Conservation (phyloP, 1,140 invertebrate species). For the Danaus plexippus region DNA sequence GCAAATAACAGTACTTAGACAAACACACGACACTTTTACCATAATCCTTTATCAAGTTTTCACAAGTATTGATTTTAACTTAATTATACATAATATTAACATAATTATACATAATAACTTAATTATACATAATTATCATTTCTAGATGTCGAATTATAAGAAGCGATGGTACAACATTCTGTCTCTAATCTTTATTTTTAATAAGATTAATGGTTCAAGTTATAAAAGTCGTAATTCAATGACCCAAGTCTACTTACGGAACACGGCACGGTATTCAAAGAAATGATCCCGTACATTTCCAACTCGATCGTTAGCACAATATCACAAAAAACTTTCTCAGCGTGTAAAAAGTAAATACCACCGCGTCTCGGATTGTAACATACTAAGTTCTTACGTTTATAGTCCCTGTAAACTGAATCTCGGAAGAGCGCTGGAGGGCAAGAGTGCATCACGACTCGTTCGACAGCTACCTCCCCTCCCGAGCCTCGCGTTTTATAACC, state of each 20-base stretch:
- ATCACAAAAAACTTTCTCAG: slow-evolving; percentile 39
- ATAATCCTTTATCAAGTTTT: too few species aligned
- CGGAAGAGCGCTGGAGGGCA: slow-evolving; percentile 45
- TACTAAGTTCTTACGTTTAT: slow-evolving; percentile 29
- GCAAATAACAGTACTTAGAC: slow-evolving; percentile 14
- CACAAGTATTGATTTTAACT: too few species aligned
- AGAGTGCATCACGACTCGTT: slow-evolving; percentile 51
- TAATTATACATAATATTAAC: too few species aligned
- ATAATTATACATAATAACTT: too few species aligned
- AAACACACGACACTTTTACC: too few species aligned
- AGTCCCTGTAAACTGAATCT: slow-evolving; percentile 55
- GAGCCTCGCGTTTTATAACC: slow-evolving; percentile 30
- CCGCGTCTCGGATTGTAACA: slow-evolving; percentile 25
- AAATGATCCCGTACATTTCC: slow-evolving; percentile 30
- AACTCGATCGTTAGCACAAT: slow-evolving; percentile 27
- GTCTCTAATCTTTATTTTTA: too few species aligned
- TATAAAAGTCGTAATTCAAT: slow-evolving; percentile 15
- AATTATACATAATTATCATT: too few species aligned
- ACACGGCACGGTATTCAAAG: slow-evolving; percentile 29
- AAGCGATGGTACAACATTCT: too few species aligned
- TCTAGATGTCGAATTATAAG: too few species aligned
- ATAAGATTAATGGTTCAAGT: too few species aligned
- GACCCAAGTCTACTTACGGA: slow-evolving; percentile 30
- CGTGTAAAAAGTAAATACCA: slow-evolving; percentile 29
- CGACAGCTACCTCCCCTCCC: slow-evolving; percentile 35